Percentiles rank a stretch among this genome's conserved stretches.
phyloP scores from a whole-genome alignment of 2,888 invertebrate genomes.

The Pilophorus perplexus region DNA sequence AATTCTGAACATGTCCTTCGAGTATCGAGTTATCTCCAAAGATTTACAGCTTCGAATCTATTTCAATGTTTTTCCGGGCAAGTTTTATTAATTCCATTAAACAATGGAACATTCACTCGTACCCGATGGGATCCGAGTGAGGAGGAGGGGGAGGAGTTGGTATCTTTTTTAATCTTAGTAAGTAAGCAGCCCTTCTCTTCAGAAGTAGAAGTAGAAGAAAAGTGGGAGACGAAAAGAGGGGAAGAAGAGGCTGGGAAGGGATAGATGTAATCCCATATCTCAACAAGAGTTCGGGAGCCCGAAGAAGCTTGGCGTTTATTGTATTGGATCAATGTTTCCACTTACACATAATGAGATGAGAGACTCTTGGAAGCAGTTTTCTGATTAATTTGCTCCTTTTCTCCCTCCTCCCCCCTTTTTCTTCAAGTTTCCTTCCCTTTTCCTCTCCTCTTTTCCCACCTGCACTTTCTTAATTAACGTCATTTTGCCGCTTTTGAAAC shows the following conservation, averaged over 20 bases:
- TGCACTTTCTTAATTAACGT: conserved; percentile 40
- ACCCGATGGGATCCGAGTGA: not conserved
- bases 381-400: conserved; percentile 37
- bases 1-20: too few species aligned
- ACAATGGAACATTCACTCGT: conserved; percentile 43
- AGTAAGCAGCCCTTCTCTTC: conserved; percentile 43
- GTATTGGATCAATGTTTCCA: conserved; percentile 47
- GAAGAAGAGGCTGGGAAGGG: conserved; percentile 25
- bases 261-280: conserved; percentile 47
- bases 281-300: conserved; percentile 44
- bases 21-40: too few species aligned
- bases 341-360: conserved; percentile 46
- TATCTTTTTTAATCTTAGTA: conserved; percentile 48
- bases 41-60: conserved; percentile 40
- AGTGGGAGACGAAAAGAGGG: not conserved
- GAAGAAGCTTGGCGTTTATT: conserved; percentile 44
- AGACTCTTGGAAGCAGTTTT: conserved; percentile 40
- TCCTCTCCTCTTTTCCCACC: conserved; percentile 18
- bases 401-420: conserved; percentile 1
- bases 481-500: conserved; percentile 33
- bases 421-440: conserved; percentile 7
- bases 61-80: conserved; percentile 40
- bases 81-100: conserved; percentile 44
- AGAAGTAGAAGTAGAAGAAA: conserved; percentile 28
- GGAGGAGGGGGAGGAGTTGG: conserved; percentile 26